Conservation (phyloP, 2,797 vertebrate genomes). For the Danio kyathit region DNA sequence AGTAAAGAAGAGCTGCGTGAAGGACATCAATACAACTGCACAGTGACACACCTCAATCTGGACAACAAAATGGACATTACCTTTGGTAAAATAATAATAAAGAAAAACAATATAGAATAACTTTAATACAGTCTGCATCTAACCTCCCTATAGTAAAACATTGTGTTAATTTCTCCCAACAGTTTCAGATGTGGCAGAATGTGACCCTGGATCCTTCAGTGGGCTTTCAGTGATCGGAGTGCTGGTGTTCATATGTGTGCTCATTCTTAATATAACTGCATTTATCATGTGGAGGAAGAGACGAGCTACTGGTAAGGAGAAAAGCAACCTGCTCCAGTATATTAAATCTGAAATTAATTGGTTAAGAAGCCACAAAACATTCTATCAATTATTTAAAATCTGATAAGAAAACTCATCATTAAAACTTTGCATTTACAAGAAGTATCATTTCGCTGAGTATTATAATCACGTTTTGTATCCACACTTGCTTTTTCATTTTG, state of each 20-base stretch:
- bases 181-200: background rate
- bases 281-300: constrained; percentile 20
- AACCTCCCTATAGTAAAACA: too few relatives aligned
- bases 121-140: too few relatives aligned
- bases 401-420: too few relatives aligned
- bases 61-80: constrained; percentile 20
- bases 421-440: too few relatives aligned
- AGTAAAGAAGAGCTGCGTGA: background rate
- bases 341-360: too few relatives aligned
- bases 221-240: background rate
- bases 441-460: too few relatives aligned
- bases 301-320: background rate
- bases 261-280: background rate
- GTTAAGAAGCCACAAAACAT: too few relatives aligned
- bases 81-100: background rate
- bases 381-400: too few relatives aligned
- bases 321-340: too few relatives aligned
- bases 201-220: background rate
- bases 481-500: too few relatives aligned
- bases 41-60: constrained; percentile 2
- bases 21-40: constrained; percentile 28
- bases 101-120: background rate
- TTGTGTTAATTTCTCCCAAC: background rate
- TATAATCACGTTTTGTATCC: too few relatives aligned
- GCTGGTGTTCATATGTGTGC: background rate